Percentiles rank a stretch among this genome's conserved stretches.
Conservation (phyloP, 2,888 invertebrate genomes). For the Diarsia brunnea region DNA sequence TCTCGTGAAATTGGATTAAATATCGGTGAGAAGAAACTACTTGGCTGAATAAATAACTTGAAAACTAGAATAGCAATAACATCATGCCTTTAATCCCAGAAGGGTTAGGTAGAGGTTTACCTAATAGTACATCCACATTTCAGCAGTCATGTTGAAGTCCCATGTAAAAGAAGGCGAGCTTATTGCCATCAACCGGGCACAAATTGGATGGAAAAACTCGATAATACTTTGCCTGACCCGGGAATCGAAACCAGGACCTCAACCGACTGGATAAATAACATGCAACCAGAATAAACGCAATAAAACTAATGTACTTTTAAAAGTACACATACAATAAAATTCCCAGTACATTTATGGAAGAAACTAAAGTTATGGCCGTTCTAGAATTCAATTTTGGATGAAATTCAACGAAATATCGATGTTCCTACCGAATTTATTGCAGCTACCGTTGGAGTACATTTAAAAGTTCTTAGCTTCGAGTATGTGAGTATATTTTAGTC, state of each 20-base stretch:
- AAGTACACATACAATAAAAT: slow-evolving; percentile 36
- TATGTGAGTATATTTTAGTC: slow-evolving; percentile 15
- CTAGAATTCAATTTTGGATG: slow-evolving; percentile 52
- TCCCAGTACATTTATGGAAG: slow-evolving; percentile 27
- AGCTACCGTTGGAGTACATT: slow-evolving; percentile 29
- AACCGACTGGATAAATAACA: not conserved
- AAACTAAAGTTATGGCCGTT: slow-evolving; percentile 45
- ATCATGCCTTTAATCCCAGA: too few relatives aligned
- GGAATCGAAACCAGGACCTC: too few relatives aligned
- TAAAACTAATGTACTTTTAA: slow-evolving; percentile 24
- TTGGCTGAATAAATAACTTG: not conserved
- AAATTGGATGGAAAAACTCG: too few relatives aligned
- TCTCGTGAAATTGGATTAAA: slow-evolving; percentile 38
- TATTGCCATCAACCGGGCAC: too few relatives aligned
- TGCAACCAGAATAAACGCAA: slow-evolving; percentile 1
- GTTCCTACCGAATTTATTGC: slow-evolving; percentile 45
- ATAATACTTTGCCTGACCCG: too few relatives aligned
- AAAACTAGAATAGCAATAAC: not conserved
- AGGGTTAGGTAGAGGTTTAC: too few relatives aligned
- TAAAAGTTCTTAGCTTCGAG: slow-evolving; percentile 22
- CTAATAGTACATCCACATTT: too few relatives aligned
- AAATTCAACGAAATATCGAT: slow-evolving; percentile 50
- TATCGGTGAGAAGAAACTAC: not conserved
- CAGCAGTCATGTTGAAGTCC: too few relatives aligned
- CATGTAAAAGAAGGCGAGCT: too few relatives aligned